Conservation (phyloP, 2,888 invertebrate genomes). For the Eustalomyia histrio region DNA sequence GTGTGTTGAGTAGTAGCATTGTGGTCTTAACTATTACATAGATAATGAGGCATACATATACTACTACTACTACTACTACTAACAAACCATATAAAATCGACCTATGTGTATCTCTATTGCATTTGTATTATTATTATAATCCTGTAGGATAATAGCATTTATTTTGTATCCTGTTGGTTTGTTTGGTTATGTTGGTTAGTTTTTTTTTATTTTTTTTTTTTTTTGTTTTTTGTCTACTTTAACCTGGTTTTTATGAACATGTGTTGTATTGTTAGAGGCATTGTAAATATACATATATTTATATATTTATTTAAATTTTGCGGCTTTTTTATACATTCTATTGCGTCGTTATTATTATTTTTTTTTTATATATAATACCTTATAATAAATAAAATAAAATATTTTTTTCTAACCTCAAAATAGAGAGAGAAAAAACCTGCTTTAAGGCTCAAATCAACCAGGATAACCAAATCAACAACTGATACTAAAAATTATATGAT, state of each 20-base stretch:
- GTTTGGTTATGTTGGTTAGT: constrained; percentile 53
- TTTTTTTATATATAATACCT: constrained; percentile 19
- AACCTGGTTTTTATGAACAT: constrained; percentile 32
- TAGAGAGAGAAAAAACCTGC: constrained; percentile 1
- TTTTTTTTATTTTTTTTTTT: constrained; percentile 36
- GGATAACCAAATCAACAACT: constrained; percentile 40
- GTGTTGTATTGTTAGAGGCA: background rate
- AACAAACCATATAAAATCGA: constrained; percentile 30
- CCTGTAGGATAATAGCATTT: constrained; percentile 41
- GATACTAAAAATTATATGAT: constrained; percentile 31
- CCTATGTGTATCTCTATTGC: background rate
- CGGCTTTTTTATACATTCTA: background rate
- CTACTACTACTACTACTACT: background rate
- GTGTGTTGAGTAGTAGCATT: constrained; percentile 37
- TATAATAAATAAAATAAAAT: constrained; percentile 37
- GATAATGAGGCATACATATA: constrained; percentile 41
- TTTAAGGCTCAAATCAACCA: constrained; percentile 45
- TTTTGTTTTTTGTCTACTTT: constrained; percentile 41
- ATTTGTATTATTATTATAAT: constrained; percentile 49
- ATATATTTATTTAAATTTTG: constrained; percentile 9
- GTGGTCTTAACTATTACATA: constrained; percentile 48
- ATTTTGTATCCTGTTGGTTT: constrained; percentile 48
- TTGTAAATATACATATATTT: background rate
- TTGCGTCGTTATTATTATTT: background rate
- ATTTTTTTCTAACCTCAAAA: constrained; percentile 8